Percentiles rank a stretch among this genome's conserved stretches.
Conservation (phyloP, 2,888 invertebrate species). For the Coelopa pilipes region DNA sequence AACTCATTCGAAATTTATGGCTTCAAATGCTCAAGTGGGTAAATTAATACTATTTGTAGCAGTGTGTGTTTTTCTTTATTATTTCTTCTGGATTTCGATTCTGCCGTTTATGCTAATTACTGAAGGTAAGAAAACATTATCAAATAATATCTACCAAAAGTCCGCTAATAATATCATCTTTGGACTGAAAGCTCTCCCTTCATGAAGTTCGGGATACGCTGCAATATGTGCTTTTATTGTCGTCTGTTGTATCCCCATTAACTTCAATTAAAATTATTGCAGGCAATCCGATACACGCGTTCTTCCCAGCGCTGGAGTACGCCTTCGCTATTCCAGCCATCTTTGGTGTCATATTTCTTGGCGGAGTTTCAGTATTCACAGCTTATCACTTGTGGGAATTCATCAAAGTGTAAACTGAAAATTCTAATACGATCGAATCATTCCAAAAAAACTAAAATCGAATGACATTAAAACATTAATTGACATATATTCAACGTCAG, state of each 20-base stretch:
- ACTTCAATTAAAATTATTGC: conserved; percentile 36
- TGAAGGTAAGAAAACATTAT: conserved; percentile 66
- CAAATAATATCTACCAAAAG: too few relatives aligned
- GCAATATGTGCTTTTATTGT: not conserved
- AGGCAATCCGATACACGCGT: conserved; percentile 69
- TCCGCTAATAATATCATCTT: too few relatives aligned
- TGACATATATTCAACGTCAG: not conserved
- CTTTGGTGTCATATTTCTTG: conserved; percentile 74
- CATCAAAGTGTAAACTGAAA: conserved; percentile 20
- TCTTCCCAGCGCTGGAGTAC: conserved; percentile 71
- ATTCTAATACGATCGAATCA: not conserved
- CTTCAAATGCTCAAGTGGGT: conserved; percentile 72
- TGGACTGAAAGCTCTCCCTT: not conserved
- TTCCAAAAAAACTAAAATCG: not conserved
- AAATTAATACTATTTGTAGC: conserved; percentile 71
- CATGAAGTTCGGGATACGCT: not conserved
- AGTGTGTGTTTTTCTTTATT: conserved; percentile 69
- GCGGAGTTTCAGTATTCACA: conserved; percentile 74
- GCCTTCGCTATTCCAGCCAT: conserved; percentile 72
- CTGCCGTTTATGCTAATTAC: conserved; percentile 75
- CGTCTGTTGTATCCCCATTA: not conserved
- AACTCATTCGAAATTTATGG: conserved; percentile 65
- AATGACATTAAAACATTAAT: not conserved
- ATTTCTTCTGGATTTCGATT: conserved; percentile 75
- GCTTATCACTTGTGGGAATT: conserved; percentile 69